Evolutionary conservation across 2,888 invertebrate genomes (phyloP), one percentile per base, ranked within the genome.

Genomic region (Antheraea yamamai): DNA sequence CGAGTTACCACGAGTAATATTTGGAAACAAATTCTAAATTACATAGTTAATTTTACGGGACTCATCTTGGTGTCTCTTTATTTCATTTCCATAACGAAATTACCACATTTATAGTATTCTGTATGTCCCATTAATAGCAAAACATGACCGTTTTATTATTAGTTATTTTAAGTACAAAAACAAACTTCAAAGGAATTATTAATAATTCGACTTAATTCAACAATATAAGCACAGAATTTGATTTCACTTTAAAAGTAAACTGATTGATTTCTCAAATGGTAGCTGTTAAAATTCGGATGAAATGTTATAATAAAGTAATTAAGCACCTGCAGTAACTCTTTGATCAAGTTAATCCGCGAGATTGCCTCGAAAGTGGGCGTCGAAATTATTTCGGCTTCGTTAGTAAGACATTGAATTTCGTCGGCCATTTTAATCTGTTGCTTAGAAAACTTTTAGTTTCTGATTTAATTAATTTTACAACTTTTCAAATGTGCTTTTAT

Each of bases 311-410:
- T 74, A 77, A 80, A 81, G 79, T 80, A 83, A 81, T 76, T 66
- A 74, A 14, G 55, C 47, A 77, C 75, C 77, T 70, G 76, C 71
- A 47, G 51, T 75, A 77, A 80, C 79, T 73, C 80, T 79, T 78
- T 79, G 78, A 80, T 78, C 77, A 78, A 79, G 80, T 84, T 84
- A 78, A 81, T 74, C 73, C 52, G 72, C 52, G 74, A 81, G 79
- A 84, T 84, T 81, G 80, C 78, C 76, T 66, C 73, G 73, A 74
- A 78, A 76, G 77, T 68, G 58, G 68, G n/a, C 26, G 55, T 70
- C 20, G 68, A 14, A 52, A 74, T 72, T 72, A 55, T 72, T 58
- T 68, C 73, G 71, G 26, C 51, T 76, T 76, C 72, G 35, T 76
- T 73, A 76, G 58, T 35, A 51, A 61, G 74, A 75, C 52, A 52